Evolutionary conservation across 1,140 invertebrate species (phyloP), one percentile per base, ranked within the genome.

Genomic region (Bombyx mori): DNA sequence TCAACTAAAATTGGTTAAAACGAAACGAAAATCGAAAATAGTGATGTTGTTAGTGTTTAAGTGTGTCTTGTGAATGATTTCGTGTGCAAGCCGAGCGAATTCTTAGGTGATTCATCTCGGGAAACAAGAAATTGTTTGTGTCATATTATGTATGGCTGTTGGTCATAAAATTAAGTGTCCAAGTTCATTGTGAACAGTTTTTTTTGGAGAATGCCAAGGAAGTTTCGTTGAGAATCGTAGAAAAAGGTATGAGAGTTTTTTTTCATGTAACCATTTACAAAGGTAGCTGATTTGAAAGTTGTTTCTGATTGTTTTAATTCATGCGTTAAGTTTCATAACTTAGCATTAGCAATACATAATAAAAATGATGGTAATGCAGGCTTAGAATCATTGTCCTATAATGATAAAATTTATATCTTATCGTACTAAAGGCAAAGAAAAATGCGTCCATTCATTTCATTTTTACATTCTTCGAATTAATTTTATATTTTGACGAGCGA

Each of bases 21-120:
- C 67, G 63, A 68, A 57, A 66, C 62, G 63, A 75, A 72, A 69
- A 63, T 62, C 62, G 61, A 71, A 61, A 71, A 67, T 59, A 63
- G 70, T 69, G 68, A 58, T 74, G 61, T 62, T 47, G 12, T 35
- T 51, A 60, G 65, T 69, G 73, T 68, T 60, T 57, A 43, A 65
- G 67, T 64, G 64, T 62, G 64, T 69, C 63, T 54, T 67, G 76
- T 68, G 65, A 48, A 57, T 69, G 54, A 71, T 71, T 66, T 53
- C 42, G 59, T 66, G 74, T 75, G 68, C 42, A 73, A 68, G 61
- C 56, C 65, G 62, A 72, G 77, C 80, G 77, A 77, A 80, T 82
- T 80, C 76, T 74, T 77, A 48, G 72, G 75, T 82, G 79, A 82
- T 82, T 83, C 80, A 83, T 81, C 80, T 80, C 70, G 69, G 68